Evolutionary conservation across 30 jellyfish, hydroid and myxozoan genomes (phyloP).

Genomic region (Hydractinia echinata): DNA sequence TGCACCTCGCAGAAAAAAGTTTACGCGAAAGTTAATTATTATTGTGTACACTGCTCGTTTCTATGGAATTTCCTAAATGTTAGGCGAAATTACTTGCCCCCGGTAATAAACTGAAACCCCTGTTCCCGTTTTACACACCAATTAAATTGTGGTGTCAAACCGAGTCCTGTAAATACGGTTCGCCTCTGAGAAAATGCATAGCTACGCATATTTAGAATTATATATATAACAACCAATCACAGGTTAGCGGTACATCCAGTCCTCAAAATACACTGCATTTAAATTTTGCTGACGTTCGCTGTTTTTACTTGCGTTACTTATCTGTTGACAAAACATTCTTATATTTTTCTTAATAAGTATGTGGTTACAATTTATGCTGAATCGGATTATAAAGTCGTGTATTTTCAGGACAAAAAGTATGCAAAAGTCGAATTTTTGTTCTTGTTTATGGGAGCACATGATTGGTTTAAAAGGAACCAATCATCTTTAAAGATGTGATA

Average conservation of each 20-base stretch:
- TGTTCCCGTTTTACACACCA: too few species aligned
- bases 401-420: not conserved
- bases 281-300: not conserved
- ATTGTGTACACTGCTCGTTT: too few species aligned
- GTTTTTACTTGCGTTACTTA: too few species aligned
- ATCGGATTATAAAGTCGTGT: not conserved
- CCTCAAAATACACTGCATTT: not conserved
- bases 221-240: slow-evolving; percentile 14
- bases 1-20: too few species aligned
- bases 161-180: too few species aligned
- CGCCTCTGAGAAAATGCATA: too few species aligned
- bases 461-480: not conserved
- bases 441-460: not conserved
- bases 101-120: too few species aligned
- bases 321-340: too few species aligned
- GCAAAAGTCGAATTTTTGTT: slow-evolving; percentile 1
- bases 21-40: too few species aligned
- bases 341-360: not conserved
- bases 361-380: not conserved
- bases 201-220: not conserved
- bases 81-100: too few species aligned
- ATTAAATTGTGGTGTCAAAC: too few species aligned
- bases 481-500: not conserved
- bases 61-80: too few species aligned
- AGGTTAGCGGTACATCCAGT: not conserved